phyloP scores from a whole-genome alignment of 2,113 vertebrate genomes.

The Aphyosemion australe region DNA sequence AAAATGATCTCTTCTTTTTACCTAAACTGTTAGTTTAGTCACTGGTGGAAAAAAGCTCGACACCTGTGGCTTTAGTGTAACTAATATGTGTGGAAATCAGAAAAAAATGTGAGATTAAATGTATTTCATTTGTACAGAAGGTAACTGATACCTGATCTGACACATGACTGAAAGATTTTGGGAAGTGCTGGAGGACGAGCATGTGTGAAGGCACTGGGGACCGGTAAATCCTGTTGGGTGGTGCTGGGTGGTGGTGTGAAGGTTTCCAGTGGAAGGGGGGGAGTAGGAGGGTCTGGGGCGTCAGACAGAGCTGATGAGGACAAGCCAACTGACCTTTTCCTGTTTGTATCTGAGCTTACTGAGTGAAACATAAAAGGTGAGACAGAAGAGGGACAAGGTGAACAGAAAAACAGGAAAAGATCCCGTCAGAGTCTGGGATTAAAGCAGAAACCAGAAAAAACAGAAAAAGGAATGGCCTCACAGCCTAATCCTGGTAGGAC shows the following conservation, averaged over 20 bases:
- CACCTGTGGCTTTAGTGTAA: too few relatives aligned
- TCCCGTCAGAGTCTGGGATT: not conserved
- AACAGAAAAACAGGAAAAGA: slow-evolving; percentile 18
- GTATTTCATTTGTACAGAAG: not conserved
- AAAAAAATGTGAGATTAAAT: too few relatives aligned
- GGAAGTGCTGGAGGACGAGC: slow-evolving; percentile 77
- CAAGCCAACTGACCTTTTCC: slow-evolving; percentile 42
- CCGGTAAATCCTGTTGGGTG: slow-evolving; percentile 49
- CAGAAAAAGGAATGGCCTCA: not conserved
- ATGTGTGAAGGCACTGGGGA: slow-evolving; percentile 58
- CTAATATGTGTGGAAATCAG: too few relatives aligned
- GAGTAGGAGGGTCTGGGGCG: slow-evolving; percentile 31
- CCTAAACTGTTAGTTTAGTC: too few relatives aligned
- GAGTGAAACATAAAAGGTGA: slow-evolving; percentile 19
- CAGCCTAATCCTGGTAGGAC: too few relatives aligned
- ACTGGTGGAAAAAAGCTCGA: too few relatives aligned
- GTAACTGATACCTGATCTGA: slow-evolving; percentile 71
- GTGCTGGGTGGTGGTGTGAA: not conserved
- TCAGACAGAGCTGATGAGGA: slow-evolving; percentile 45
- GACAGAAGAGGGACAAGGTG: not conserved
- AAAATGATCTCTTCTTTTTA: too few relatives aligned
- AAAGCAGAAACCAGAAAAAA: not conserved
- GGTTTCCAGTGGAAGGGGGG: slow-evolving; percentile 22
- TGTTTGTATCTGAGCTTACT: slow-evolving; percentile 58
- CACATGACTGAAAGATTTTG: slow-evolving; percentile 78